phyloP scores from a whole-genome alignment of 2,797 vertebrate genomes.

The Pteropus rufus region DNA sequence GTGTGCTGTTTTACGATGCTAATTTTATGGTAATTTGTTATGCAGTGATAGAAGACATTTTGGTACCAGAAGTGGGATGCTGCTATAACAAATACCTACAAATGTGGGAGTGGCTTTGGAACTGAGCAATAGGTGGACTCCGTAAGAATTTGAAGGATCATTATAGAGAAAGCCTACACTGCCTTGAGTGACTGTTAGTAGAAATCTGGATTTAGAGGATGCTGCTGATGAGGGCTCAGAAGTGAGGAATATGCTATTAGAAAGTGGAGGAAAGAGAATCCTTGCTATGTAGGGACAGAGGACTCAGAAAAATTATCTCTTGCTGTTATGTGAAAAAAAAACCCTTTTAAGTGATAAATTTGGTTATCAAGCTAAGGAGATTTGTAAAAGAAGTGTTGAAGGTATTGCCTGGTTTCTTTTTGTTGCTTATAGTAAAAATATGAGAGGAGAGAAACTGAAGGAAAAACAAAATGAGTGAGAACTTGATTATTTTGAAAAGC shows the following conservation, averaged over 20 bases:
- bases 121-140: neutral
- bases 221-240: neutral
- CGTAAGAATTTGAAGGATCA: neutral
- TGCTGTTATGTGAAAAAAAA: neutral
- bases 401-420: neutral
- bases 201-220: neutral
- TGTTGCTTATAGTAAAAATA: conserved; percentile 24
- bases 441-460: neutral
- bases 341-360: neutral
- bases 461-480: neutral
- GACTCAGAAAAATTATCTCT: neutral
- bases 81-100: neutral
- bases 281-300: neutral
- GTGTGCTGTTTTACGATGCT: neutral
- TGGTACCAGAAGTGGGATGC: neutral
- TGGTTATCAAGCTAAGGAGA: neutral
- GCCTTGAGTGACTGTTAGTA: neutral
- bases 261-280: neutral
- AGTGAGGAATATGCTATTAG: neutral
- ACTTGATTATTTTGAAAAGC: conserved; percentile 13
- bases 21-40: neutral
- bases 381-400: neutral
- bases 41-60: neutral
- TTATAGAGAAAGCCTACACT: neutral
- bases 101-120: neutral